These are phyloP conservation scores for Tetropium fuscum DNA, from an alignment of 2,888 invertebrate genomes.

Conservation along the genomic window DNA sequence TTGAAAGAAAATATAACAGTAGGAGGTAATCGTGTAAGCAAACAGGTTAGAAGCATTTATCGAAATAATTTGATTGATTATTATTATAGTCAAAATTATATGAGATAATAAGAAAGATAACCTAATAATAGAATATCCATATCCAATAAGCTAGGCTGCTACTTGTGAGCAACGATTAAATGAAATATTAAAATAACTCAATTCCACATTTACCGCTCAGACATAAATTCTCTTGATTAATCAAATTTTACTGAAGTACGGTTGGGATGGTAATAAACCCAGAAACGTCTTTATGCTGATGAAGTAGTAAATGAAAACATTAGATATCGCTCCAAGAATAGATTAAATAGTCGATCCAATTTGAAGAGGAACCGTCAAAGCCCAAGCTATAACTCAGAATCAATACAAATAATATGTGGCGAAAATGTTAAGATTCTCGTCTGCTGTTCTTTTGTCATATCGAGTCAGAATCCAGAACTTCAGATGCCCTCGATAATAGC, in stretches of 20 bases:
- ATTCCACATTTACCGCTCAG: too few species aligned
- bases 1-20: too few species aligned
- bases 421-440: background rate
- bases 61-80: too few species aligned
- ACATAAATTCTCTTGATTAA: too few species aligned
- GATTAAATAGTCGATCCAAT: constrained; percentile 13
- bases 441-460: background rate
- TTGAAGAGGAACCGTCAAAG: constrained; percentile 3
- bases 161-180: too few species aligned
- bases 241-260: background rate
- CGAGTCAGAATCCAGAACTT: constrained; percentile 3
- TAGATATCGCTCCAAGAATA: constrained; percentile 7
- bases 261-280: background rate
- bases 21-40: too few species aligned
- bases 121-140: too few species aligned
- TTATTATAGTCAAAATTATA: too few species aligned
- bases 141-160: too few species aligned
- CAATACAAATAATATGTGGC: constrained; percentile 2
- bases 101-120: too few species aligned
- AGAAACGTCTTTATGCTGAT: background rate
- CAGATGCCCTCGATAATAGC: background rate
- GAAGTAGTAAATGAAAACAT: constrained; percentile 6
- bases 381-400: constrained; percentile 2
- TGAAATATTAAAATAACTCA: too few species aligned
- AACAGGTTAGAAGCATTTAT: too few species aligned